Conservation (phyloP, 2,797 vertebrate genomes). For the Echiichthys vipera region DNA sequence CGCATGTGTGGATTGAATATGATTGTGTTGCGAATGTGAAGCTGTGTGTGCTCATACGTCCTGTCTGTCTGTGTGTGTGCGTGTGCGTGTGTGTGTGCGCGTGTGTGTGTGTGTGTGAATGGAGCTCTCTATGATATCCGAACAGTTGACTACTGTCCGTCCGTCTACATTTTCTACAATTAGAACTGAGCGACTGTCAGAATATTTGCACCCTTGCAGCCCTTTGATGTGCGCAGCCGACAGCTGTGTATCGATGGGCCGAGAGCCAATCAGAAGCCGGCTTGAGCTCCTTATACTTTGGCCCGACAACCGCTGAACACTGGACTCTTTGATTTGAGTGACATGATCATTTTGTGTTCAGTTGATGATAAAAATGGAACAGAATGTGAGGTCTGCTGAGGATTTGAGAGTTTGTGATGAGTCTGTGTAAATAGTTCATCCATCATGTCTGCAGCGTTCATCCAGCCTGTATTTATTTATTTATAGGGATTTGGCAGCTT, state of each 20-base stretch:
- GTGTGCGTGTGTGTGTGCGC: neutral
- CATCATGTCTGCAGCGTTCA: neutral
- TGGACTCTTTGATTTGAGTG: conserved; percentile 54
- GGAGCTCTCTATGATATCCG: conserved; percentile 44
- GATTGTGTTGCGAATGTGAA: conserved; percentile 14
- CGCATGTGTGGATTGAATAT: conserved; percentile 15
- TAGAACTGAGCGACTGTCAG: conserved; percentile 57
- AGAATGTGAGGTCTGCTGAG: conserved; percentile 1
- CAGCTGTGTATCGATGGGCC: conserved; percentile 63
- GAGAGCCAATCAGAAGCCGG: conserved; percentile 59
- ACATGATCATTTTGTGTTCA: conserved; percentile 42
- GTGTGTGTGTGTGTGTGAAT: conserved; percentile 41
- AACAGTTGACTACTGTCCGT: conserved; percentile 57
- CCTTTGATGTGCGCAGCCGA: conserved; percentile 65
- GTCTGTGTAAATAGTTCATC: neutral
- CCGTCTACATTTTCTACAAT: conserved; percentile 54
- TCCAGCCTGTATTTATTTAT: neutral
- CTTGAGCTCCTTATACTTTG: conserved; percentile 40
- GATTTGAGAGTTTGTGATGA: conserved; percentile 19
- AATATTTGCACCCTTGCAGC: conserved; percentile 58
- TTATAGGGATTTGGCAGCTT: neutral
- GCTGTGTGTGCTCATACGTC: neutral
- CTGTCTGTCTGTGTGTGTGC: conserved; percentile 3
- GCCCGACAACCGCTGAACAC: conserved; percentile 41
- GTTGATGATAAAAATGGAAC: conserved; percentile 27